Evolutionary conservation across 23 tunicate species (phyloP), one percentile per base, ranked within the genome.

Genomic region (Ascidia mentula): DNA sequence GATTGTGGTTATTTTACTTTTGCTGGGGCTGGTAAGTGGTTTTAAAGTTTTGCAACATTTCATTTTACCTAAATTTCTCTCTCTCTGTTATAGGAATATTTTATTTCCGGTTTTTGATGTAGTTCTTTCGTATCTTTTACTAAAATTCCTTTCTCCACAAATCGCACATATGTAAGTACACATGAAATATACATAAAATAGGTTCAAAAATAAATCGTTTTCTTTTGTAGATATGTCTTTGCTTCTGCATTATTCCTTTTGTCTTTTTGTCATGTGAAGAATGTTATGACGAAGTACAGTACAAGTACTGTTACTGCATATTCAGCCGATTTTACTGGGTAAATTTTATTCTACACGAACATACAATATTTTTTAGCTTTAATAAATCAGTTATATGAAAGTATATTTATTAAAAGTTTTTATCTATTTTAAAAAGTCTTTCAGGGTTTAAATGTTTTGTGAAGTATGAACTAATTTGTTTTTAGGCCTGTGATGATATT

Each of bases 21-120:
- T 59, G 69, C 0, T 91, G 97, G 97, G 97, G 90, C 22, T 86
- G 87, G 97, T 91, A 72, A 73, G 88, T 74, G 22, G n/a, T n/a
- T n/a, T n/a, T n/a, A n/a, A n/a, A n/a, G n/a, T n/a, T n/a, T n/a
- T n/a, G n/a, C n/a, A n/a, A n/a, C n/a, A n/a, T n/a, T n/a, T n/a
- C n/a, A n/a, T n/a, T n/a, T n/a, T n/a, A n/a, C n/a, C n/a, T n/a
- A n/a, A n/a, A n/a, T n/a, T n/a, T n/a, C n/a, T n/a, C n/a, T n/a
- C 53, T 42, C 24, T 53, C 24, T 9, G 65, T 53, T 53, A 28
- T 28, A 53, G 65, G 65, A 53, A 53, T 53, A 53, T 53, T 53
- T 5, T 53, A 9, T 53, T 53, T 9, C 65, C 65, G 2, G 24
- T 53, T 53, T 53, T 26, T 53, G 65, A 53, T 9, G 65, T 53